Conservation (phyloP, 2,888 invertebrate species). For the Scaptomyza polygonia region DNA sequence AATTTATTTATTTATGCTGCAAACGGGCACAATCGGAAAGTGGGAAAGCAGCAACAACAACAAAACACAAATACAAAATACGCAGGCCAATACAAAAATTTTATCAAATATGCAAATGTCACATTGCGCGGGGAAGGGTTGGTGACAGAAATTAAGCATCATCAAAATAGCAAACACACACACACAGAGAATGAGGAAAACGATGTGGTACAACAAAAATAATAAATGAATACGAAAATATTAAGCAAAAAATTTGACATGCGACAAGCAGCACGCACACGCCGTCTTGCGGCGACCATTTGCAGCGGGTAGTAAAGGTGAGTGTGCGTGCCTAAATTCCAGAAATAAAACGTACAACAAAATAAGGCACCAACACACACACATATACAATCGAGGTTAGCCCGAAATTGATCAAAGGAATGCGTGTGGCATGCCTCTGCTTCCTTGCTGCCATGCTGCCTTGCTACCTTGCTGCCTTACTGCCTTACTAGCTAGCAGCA, state of each 20-base stretch:
- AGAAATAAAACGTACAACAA: conserved; percentile 29
- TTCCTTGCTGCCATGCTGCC: neutral
- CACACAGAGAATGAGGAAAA: conserved; percentile 31
- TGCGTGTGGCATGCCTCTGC: conserved; percentile 43
- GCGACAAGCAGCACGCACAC: conserved; percentile 35
- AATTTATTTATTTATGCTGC: conserved; percentile 65
- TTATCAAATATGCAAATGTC: conserved; percentile 71
- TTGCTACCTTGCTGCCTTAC: conserved; percentile 1
- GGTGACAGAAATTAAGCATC: conserved; percentile 73
- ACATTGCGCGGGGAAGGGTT: conserved; percentile 11
- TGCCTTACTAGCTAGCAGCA: conserved; percentile 15
- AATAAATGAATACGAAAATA: conserved; percentile 4
- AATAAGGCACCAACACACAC: conserved; percentile 14
- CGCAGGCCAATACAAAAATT: conserved; percentile 21
- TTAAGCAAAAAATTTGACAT: conserved; percentile 44
- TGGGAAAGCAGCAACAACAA: neutral
- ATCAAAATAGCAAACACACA: conserved; percentile 56
- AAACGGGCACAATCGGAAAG: neutral
- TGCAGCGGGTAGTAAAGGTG: conserved; percentile 10
- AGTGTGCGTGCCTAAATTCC: conserved; percentile 50
- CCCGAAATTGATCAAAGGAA: conserved; percentile 63
- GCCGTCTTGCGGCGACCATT: conserved; percentile 48
- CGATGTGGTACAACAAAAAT: conserved; percentile 5
- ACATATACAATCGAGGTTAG: conserved; percentile 26
- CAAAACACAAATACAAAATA: neutral